A percentile compares a stretch with the other conserved stretches of the same genome.
Evolutionary conservation across 2,888 invertebrate species (phyloP).

Genomic region (Agonopterix heracliana): DNA sequence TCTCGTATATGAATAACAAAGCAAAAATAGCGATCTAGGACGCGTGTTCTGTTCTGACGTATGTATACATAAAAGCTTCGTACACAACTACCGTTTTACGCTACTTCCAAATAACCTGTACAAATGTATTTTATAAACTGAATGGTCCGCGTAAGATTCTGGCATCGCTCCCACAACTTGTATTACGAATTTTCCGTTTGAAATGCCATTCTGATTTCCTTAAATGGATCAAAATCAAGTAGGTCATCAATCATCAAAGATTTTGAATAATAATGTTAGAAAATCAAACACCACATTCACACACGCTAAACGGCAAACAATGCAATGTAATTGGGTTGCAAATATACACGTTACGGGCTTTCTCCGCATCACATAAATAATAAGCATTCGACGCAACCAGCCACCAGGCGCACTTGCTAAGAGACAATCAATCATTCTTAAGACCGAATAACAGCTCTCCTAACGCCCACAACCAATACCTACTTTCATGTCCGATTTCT

Average conservation of each 20-base stretch:
- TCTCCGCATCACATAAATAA: constrained; percentile 22
- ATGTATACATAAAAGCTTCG: constrained; percentile 16
- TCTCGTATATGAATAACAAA: constrained; percentile 21
- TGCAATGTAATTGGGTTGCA: constrained; percentile 12
- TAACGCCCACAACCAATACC: constrained; percentile 22
- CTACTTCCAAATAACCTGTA: background rate
- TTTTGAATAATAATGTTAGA: too few relatives aligned
- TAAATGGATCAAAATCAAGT: too few relatives aligned
- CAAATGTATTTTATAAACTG: background rate
- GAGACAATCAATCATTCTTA: constrained; percentile 27
- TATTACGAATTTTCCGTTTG: too few relatives aligned
- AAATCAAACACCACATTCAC: background rate
- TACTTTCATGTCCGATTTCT: constrained; percentile 17
- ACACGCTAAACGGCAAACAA: constrained; percentile 4
- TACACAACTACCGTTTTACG: constrained; percentile 1
- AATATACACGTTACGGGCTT: constrained; percentile 15
- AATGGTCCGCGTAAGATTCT: background rate
- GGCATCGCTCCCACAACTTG: too few relatives aligned
- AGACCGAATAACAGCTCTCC: constrained; percentile 24
- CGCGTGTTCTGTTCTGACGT: constrained; percentile 18
- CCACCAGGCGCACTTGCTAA: constrained; percentile 12
- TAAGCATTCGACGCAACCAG: constrained; percentile 15
- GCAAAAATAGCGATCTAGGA: constrained; percentile 37
- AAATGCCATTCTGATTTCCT: too few relatives aligned
- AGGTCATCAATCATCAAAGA: too few relatives aligned